phyloP scores from a whole-genome alignment of 2,888 invertebrate species.

The Thelaira solivaga region DNA sequence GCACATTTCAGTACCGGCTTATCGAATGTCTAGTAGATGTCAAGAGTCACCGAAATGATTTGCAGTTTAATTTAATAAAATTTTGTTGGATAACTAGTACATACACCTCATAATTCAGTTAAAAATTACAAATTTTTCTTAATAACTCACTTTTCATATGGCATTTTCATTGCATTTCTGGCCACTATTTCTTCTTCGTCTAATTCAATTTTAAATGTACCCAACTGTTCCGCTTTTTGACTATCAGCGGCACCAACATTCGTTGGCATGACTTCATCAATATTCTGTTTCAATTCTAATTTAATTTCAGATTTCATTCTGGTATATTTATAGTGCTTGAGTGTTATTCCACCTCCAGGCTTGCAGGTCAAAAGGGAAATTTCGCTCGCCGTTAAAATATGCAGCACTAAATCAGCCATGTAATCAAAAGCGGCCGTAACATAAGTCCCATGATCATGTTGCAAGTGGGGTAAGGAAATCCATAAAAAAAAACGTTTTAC shows the following conservation, averaged over 20 bases:
- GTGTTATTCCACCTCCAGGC: conserved; percentile 71
- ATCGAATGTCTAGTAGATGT: too few relatives aligned
- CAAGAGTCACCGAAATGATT: too few relatives aligned
- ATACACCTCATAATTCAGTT: too few relatives aligned
- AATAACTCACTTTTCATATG: conserved; percentile 75
- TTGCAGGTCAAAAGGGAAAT: conserved; percentile 71
- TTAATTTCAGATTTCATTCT: conserved; percentile 69
- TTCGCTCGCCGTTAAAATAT: conserved; percentile 67
- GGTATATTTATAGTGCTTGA: conserved; percentile 70
- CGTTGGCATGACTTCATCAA: not conserved
- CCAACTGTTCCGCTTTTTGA: conserved; percentile 60
- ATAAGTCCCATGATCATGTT: conserved; percentile 67
- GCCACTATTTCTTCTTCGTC: conserved; percentile 76
- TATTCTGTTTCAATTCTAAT: conserved; percentile 61
- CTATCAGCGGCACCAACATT: conserved; percentile 20
- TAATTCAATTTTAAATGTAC: conserved; percentile 76
- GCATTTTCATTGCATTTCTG: conserved; percentile 75
- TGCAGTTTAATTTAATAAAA: not conserved
- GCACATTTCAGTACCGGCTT: too few relatives aligned
- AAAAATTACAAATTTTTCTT: not conserved
- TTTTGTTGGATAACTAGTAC: too few relatives aligned
- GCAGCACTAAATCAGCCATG: conserved; percentile 72
- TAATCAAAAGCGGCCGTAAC: conserved; percentile 73
- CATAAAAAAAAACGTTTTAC: conserved; percentile 73
- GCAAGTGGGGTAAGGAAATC: conserved; percentile 70